Evolutionary conservation across 2,888 invertebrate genomes (phyloP), one percentile per base, ranked within the genome.

Genomic region (Endotricha flammealis): DNA sequence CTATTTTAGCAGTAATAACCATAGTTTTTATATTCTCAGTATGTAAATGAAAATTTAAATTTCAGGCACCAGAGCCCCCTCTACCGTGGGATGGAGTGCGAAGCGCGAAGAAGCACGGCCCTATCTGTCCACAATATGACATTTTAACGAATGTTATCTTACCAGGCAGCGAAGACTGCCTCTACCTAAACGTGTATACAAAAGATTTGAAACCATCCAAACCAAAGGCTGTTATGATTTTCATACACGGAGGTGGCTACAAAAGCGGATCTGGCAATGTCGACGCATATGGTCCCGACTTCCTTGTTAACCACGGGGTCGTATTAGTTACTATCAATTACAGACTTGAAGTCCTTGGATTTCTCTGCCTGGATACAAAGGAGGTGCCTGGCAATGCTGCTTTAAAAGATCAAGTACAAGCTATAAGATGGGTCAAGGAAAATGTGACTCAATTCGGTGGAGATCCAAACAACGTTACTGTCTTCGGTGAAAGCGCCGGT

Each of bases 301-400:
- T 67, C 31, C 42, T 81, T 1, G 47, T 82, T 36, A 63, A 61
- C 39, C 70, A 78, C 36, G 59, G 76, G 39, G 63, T 79, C n/a
- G 56, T 80, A 16, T 44, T 79, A 11, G 77, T 79, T 1, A 80
- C 81, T 4, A 36, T 78, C 0, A 80, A 78, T 46, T 78, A 77
- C 41, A 60, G 80, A 41, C 50, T 76, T 3, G 75, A 75, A 51
- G 50, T 57, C 0, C 44, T 76, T 12, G 78, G 76, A 0, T 72
- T 67, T 23, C 32, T 74, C 4, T 59, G 61, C 32, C 38, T 71
- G 16, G 67, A 70, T 23, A 66, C 44, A 3, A 54, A 64, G n/a
- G 70, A 70, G 36, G 70, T 66, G 0, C 69, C 74, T 2, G 76
- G 75, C 2, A 76, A 76, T 41, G 67, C 70, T 13, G 76, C 70